Conservation (phyloP, 2,113 vertebrate genomes). For the Tricholaema leucomelas region DNA sequence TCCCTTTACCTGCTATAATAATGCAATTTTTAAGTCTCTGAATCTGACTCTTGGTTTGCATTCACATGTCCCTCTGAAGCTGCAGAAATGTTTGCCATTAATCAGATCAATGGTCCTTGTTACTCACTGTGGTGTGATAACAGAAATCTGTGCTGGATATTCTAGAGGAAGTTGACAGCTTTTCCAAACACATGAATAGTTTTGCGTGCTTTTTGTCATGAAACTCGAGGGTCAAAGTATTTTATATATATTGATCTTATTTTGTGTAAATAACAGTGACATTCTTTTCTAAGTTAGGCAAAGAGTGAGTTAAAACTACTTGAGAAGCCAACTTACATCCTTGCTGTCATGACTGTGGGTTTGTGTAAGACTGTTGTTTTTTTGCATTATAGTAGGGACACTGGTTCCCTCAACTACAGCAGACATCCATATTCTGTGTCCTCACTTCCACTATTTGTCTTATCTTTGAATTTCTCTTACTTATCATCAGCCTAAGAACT, state of each 20-base stretch:
- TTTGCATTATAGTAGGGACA: not conserved
- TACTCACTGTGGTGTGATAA: not conserved
- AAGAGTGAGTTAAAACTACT: not conserved
- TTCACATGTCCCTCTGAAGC: not conserved
- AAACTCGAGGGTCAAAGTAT: not conserved
- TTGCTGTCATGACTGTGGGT: not conserved
- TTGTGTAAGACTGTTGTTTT: not conserved
- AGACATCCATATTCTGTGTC: not conserved
- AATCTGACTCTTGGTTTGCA: not conserved
- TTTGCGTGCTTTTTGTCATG: not conserved
- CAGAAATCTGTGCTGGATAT: not conserved
- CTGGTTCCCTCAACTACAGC: not conserved
- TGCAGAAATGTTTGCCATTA: not conserved
- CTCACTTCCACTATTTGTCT: not conserved
- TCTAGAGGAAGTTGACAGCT: not conserved
- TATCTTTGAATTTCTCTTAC: not conserved
- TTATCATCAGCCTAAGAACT: not conserved
- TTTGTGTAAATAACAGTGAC: slow-evolving; percentile 12
- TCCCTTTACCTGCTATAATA: not conserved
- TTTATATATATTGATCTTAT: slow-evolving; percentile 34
- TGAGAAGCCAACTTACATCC: not conserved
- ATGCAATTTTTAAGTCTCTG: not conserved
- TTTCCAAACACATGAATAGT: not conserved
- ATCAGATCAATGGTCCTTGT: not conserved
- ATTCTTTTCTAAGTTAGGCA: not conserved